These are phyloP conservation scores for Ferrisia virgata DNA, from an alignment of 2,888 invertebrate genomes.

Conservation along the genomic window DNA sequence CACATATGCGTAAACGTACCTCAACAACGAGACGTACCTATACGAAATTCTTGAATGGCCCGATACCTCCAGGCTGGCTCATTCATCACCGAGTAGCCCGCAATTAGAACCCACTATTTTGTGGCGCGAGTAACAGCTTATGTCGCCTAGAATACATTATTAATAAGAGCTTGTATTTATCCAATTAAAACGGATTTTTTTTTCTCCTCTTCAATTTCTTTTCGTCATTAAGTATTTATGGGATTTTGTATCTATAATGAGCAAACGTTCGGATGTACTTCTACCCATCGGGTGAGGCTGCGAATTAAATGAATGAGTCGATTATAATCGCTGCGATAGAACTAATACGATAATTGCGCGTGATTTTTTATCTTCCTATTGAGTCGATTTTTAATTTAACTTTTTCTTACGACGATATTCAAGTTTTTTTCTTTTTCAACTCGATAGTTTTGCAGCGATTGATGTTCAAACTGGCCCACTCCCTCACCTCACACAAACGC, in stretches of 20 bases:
- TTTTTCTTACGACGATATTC: too few relatives aligned
- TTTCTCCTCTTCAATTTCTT: background rate
- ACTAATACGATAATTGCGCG: too few relatives aligned
- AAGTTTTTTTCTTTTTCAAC: too few relatives aligned
- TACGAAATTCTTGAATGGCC: background rate
- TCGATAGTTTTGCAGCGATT: too few relatives aligned
- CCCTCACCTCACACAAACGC: too few relatives aligned
- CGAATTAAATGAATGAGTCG: background rate
- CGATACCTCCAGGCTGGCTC: background rate
- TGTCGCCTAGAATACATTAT: background rate
- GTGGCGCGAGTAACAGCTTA: background rate
- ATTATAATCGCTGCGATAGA: background rate
- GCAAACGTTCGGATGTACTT: background rate
- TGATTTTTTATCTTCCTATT: too few relatives aligned
- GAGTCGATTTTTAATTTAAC: too few relatives aligned
- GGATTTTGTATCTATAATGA: background rate
- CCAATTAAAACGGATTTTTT: background rate
- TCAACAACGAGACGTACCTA: background rate
- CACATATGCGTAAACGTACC: too few relatives aligned
- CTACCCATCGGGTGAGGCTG: background rate
- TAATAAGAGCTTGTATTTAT: constrained; percentile 2
- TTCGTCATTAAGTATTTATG: background rate
- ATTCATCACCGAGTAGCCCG: background rate
- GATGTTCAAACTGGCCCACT: too few relatives aligned
- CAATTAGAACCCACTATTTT: constrained; percentile 5